Base-by-base conservation (phyloP, 2,113 vertebrate genomes). In the Ceyx margarethae region DNA sequence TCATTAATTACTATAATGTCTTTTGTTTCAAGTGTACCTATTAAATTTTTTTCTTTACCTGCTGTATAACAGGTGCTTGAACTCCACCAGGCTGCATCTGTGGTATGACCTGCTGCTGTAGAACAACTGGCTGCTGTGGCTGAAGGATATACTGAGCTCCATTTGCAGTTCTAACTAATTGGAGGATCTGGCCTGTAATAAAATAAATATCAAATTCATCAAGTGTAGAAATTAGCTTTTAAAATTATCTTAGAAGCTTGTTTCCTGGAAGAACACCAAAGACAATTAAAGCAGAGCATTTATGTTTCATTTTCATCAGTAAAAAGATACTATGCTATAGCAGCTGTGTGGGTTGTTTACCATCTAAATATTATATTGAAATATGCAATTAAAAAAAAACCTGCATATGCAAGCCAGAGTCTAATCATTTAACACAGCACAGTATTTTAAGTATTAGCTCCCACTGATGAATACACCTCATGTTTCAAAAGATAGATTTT, bases 11-110 rank as follows among this genome's bases (percentile, higher is more conserved):
- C 17, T 43, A 40, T 2, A 5, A 43, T 2, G 3, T 17, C 48
- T 76, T 83, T 82, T 50, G 14, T 85, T 72, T 23, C 33, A 68
- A 23, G 28, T 15, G 10, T 20, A 43, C 4, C 26, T 43, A 84
- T 16, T 57, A 0, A 50, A 28, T 11, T 9, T 12, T 48, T 85
- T 50, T 61, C 53, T 81, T 97, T 98, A 99, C 99, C 98, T 99
- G 99, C 89, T 99, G 99, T 96, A 99, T 99, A 88, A 99, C 99
- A 13, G 99, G 99, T 19, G 99, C 98, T 95, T 99, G 99, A 61
- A 99, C 99, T 20, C 98, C 98, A 11, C 98, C 98, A 33, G 99
- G 98, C 93, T 99, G 99, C 99, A 99, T 99, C 86, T 98, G 98
- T 7, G 98, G 98, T 94, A 98, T 98, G 66, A 98, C 98, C 76